A percentile compares a stretch with the other conserved stretches of the same genome.
Evolutionary conservation across 2,113 vertebrate species (phyloP).

Genomic region (Trichechus manatus): DNA sequence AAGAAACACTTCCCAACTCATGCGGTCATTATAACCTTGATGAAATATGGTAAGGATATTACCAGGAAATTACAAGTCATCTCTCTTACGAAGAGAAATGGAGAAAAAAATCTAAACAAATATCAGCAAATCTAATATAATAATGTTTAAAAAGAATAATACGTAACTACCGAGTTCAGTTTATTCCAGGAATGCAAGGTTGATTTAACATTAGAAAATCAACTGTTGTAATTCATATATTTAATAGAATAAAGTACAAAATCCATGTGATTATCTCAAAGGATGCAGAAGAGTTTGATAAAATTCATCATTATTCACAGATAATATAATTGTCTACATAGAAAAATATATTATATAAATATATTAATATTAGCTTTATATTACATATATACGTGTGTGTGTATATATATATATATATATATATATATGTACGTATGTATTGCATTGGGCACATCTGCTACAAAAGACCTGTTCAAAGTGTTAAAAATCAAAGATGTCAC

Average conservation of each 20-base stretch:
- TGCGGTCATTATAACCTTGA: background rate
- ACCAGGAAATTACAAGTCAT: background rate
- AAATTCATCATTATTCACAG: background rate
- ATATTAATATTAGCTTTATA: background rate
- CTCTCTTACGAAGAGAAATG: background rate
- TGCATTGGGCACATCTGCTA: too few species aligned
- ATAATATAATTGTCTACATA: background rate
- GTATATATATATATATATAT: too few species aligned
- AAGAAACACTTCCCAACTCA: background rate
- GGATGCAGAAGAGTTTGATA: background rate
- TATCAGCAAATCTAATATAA: background rate
- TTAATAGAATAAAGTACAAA: constrained; percentile 43
- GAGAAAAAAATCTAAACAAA: background rate
- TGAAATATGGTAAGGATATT: background rate
- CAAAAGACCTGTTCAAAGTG: too few species aligned
- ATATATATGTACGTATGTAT: background rate
- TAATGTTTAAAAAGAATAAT: background rate
- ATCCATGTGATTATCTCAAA: background rate
- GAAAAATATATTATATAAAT: background rate
- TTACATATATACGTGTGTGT: background rate
- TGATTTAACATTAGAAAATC: background rate
- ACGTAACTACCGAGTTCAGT: background rate
- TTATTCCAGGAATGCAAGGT: background rate
- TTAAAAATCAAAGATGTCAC: too few species aligned
- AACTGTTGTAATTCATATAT: background rate